These are phyloP conservation scores for Brachionus koreanus DNA, from an alignment of 1,140 invertebrate species.

Conservation along the genomic window DNA sequence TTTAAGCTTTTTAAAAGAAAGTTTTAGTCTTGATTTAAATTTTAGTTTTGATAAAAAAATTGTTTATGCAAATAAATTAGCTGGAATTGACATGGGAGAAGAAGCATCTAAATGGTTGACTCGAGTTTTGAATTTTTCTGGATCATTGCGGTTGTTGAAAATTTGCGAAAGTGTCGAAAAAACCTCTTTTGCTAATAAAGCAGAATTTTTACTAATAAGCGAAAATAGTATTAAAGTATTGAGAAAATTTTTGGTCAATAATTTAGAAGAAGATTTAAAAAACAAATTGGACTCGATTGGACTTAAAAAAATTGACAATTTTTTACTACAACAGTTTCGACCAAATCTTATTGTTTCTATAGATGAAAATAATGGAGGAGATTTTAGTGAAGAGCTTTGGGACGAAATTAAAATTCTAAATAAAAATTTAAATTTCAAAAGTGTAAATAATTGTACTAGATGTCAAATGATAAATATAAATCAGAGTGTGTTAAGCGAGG, in stretches of 20 bases:
- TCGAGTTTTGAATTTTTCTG: background rate
- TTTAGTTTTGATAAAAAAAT: constrained; percentile 64
- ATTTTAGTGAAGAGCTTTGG: constrained; percentile 42
- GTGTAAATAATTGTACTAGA: constrained; percentile 13
- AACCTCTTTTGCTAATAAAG: constrained; percentile 32
- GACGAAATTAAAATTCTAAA: background rate
- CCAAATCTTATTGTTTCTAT: constrained; percentile 30
- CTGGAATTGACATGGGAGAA: background rate
- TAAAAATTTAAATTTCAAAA: background rate
- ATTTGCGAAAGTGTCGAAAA: background rate
- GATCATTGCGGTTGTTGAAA: background rate
- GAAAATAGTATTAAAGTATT: constrained; percentile 19
- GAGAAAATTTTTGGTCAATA: background rate
- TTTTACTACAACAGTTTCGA: constrained; percentile 22
- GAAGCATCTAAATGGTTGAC: constrained; percentile 2
- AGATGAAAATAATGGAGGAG: background rate
- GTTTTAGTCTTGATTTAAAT: constrained; percentile 25
- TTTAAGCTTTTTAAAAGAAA: constrained; percentile 55
- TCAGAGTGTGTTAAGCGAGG: background rate
- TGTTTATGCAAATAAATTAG: constrained; percentile 67
- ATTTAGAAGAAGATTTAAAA: background rate
- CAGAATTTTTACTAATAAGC: constrained; percentile 17
- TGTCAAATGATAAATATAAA: constrained; percentile 45
- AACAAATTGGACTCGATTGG: background rate
- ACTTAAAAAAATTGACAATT: background rate